Base-by-base conservation (phyloP, 2,797 vertebrate species). In the Phrynocephalus forsythii region DNA sequence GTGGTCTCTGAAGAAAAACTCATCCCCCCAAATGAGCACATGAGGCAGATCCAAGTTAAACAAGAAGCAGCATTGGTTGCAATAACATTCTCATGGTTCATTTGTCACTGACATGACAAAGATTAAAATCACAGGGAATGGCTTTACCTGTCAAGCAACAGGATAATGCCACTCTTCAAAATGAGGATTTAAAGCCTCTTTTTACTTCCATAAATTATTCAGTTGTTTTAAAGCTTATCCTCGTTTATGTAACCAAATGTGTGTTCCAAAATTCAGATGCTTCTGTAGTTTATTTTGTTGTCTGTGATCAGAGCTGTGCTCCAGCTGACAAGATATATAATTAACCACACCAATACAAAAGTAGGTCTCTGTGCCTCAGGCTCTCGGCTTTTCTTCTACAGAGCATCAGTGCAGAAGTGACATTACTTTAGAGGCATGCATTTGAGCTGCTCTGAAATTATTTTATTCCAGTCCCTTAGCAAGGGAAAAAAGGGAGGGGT, bases 321-420 rank as follows among this genome's bases (percentile, higher is more conserved):
- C 60, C 83, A 88, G 48, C 71, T 85, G 83, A 75, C 78, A 76
- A 85, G 83, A 85, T 88, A 85, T 75, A 85, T 88, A 94, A 94
- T 94, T 94, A 96, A 90, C 85, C 80, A 85, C 63, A 87, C 79
- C 89, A 92, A 94, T 90, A 92, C 88, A 94, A 94, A 95, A 91
- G 88, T 94, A 91, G 94, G 90, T 94, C 91, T 94, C 86, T 92
- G 83, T 90, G 93, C 93, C 92, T 94, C 87, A 90, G 92, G 93
- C 92, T 91, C 82, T 66, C 28, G 60, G 69, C 78, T 72, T 88
- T 73, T 80, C 77, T 85, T 88, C 71, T 68, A 44, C 69, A 85
- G 72, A 88, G 85, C 68, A 67, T 88, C 87, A 81, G 71, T 85
- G 71, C 71, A 85, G 44, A 85, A 88, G 78, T 81, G 82, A 67